A percentile compares a stretch with the other conserved stretches of the same genome.
phyloP scores from a whole-genome alignment of 2,888 invertebrate genomes.

The Leptarthrus brevirostris region DNA sequence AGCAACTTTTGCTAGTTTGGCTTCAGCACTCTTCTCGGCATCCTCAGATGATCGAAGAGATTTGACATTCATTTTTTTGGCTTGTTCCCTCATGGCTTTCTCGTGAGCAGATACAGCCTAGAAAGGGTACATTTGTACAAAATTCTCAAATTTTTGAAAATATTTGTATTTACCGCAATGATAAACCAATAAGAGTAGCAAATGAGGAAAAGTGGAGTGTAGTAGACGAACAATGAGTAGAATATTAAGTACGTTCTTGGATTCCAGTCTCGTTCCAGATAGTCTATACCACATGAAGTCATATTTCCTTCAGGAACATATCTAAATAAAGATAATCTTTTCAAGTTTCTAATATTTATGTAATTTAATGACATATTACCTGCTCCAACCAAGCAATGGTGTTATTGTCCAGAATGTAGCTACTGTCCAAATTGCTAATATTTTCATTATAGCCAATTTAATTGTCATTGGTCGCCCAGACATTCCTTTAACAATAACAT shows the following conservation, averaged over 20 bases:
- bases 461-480: conserved; percentile 86
- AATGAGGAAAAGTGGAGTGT: conserved; percentile 80
- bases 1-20: conserved; percentile 89
- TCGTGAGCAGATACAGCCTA: conserved; percentile 87
- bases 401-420: conserved; percentile 83
- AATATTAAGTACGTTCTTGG: conserved; percentile 83
- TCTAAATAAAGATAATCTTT: conserved; percentile 66
- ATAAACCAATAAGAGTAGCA: conserved; percentile 91
- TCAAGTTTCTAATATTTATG: not conserved
- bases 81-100: conserved; percentile 87
- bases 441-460: conserved; percentile 81
- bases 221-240: conserved; percentile 84
- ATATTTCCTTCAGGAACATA: conserved; percentile 95
- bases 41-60: conserved; percentile 84
- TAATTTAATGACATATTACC: conserved; percentile 70
- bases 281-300: conserved; percentile 93
- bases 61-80: conserved; percentile 94
- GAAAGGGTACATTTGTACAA: not conserved
- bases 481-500: conserved; percentile 92
- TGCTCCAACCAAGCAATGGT: conserved; percentile 88
- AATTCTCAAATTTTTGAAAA: too few species aligned
- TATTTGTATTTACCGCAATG: conserved; percentile 80
- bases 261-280: conserved; percentile 79
- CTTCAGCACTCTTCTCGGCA: conserved; percentile 83
- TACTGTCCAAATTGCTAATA: conserved; percentile 83